Evolutionary conservation across 2,113 vertebrate species (phyloP).

Genomic region (Paracanthobrama guichenoti): DNA sequence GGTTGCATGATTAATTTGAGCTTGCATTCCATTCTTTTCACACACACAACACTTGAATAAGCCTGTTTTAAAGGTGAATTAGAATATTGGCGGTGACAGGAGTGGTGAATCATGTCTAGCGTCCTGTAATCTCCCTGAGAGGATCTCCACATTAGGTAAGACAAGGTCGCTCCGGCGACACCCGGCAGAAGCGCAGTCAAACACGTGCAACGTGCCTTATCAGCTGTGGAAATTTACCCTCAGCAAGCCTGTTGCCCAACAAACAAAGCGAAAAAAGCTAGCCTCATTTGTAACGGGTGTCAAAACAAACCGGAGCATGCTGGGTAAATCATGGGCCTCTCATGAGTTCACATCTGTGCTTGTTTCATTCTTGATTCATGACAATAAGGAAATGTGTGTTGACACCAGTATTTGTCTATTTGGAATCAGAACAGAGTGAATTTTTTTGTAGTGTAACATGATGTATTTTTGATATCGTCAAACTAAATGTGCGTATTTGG

Average conservation of each 20-base stretch:
- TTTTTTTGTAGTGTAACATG: neutral
- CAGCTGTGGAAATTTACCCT: slow-evolving; percentile 44
- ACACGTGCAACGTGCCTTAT: slow-evolving; percentile 29
- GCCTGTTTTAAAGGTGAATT: slow-evolving; percentile 38
- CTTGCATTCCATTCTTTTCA: neutral
- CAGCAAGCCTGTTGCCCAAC: slow-evolving; percentile 4
- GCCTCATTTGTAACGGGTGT: neutral
- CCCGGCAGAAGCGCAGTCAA: neutral
- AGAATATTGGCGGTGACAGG: slow-evolving; percentile 58
- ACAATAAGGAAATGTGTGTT: neutral
- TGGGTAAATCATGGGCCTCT: neutral
- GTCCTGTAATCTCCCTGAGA: slow-evolving; percentile 54
- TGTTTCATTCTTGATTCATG: neutral
- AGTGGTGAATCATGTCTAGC: slow-evolving; percentile 55
- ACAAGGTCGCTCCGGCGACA: slow-evolving; percentile 50
- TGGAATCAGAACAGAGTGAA: neutral
- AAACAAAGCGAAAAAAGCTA: neutral
- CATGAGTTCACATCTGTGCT: neutral
- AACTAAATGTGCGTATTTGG: neutral
- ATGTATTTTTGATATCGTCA: no score
- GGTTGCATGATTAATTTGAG: neutral
- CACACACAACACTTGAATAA: neutral
- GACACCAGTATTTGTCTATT: neutral
- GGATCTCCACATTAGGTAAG: slow-evolving; percentile 55
- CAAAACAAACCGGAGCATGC: neutral